Base-by-base conservation (phyloP, 2,113 vertebrate species). In the Ophthalmolycus amberensis region DNA sequence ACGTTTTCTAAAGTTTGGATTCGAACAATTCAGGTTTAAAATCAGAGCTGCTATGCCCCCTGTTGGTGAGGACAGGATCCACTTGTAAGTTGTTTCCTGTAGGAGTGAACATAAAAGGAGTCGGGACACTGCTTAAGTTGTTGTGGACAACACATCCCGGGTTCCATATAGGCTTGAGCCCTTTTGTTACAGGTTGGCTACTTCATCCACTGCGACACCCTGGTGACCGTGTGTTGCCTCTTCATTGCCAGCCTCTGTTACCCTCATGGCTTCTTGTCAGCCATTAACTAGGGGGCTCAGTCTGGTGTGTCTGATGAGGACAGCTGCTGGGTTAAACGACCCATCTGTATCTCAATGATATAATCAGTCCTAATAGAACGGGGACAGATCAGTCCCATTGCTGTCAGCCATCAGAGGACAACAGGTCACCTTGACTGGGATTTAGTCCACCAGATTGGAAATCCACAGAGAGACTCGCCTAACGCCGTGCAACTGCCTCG, bases 301-400 rank as follows among this genome's bases (percentile, higher is more conserved):
- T 85, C 89, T 92, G 83, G 70, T 89, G 89, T 58, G 78, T 88
- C 80, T 90, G 90, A 91, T 90, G 90, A 90, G 85, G 87, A 92
- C 92, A 93, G 91, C 89, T 94, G 94, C 90, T 91, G 87, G 81
- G 87, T 91, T 91, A 92, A 94, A 91, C 60, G 69, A 81, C 89
- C 89, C 91, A 91, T 90, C 90, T 92, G 89, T 88, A 89, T 89
- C 87, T 84, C 91, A 93, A 92, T 90, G 88, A 91, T 80, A 80
- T 85, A 86, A 94, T 94, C 92, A 91, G 86, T 90, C 68, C 83
- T 92, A 90, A 93, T 91, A 85, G 89, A 88, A 90, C 73, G 3
- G 89, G 85, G 91, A 90, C 71, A 60, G 20, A 92, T 80, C 86
- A 42, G 75, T 93, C 88, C 85, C 90, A 27, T 48, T 18, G 88